Evolutionary conservation across 2,797 vertebrate species (phyloP), one percentile per base, ranked within the genome.

Genomic region (Manis crassicaudata): DNA sequence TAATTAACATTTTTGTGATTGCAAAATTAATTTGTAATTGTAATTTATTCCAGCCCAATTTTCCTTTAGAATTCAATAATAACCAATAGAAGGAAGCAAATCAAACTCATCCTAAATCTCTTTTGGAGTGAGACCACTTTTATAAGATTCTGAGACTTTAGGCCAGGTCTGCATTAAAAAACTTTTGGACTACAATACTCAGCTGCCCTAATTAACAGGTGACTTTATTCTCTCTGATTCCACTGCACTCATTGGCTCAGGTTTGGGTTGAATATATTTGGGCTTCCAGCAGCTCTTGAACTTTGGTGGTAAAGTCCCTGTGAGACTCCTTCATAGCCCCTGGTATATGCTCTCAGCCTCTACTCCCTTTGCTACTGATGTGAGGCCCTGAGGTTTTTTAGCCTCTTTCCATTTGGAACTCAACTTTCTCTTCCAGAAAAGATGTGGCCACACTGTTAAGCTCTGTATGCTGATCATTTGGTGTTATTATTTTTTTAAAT

Each of bases 141-240:
- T 77, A 3, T 0, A 7, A 65, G 40, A 21, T 52, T 67, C 79
- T 54, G n/a, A 96, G 67, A 62, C 35, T 84, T 70, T 14, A 58
- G 56, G 60, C 32, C 27, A 4, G 27, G 40, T 80, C 72, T 32
- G 70, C 16, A 17, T 72, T 77, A n/a, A 68, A 88, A 70, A 58
- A 14, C 58, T 86, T 92, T 75, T 40, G 65, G 85, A 60, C 43
- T 80, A 52, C 11, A 14, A 14, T 20, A n/a, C 75, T 86, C 46
- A 52, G 58, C 76, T 25, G 5, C 32, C 40, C 40, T 94, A 16
- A 63, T 88, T 93, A 62, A 77, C 70, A 84, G 14, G 50, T 32
- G 65, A 56, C 46, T 83, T 83, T 67, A 23, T 85, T 90, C 85
- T 88, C 67, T 94, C 58, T 63, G 43, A 81, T 27, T 88, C 87